Conservation (phyloP, 2,888 invertebrate species). For the Cantharis nigra region DNA sequence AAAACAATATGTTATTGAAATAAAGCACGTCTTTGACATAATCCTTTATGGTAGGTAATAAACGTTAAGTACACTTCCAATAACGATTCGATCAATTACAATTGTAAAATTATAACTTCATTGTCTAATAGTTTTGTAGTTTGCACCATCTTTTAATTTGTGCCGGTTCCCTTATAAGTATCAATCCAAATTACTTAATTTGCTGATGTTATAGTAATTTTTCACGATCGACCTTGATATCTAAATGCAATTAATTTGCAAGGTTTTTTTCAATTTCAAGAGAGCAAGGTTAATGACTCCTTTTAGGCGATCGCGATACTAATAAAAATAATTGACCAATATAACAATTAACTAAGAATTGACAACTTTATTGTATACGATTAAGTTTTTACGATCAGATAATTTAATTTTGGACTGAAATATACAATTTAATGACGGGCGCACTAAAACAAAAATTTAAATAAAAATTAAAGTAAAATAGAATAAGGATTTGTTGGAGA, state of each 20-base stretch:
- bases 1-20: neutral
- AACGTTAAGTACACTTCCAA: neutral
- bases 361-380: neutral
- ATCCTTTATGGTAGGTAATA: neutral
- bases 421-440: neutral
- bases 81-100: neutral
- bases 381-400: neutral
- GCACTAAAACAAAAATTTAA: neutral
- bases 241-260: conserved; percentile 22
- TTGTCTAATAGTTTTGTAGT: neutral
- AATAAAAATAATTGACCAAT: neutral
- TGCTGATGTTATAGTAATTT: neutral
- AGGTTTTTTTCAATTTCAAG: conserved; percentile 7
- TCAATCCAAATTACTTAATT: neutral
- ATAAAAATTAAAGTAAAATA: no score
- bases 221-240: conserved; percentile 16
- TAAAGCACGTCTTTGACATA: neutral
- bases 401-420: neutral
- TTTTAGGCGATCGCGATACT: neutral
- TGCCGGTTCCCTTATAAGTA: neutral
- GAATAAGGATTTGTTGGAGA: no score
- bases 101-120: neutral
- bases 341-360: neutral
- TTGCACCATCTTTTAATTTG: neutral
- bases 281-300: conserved; percentile 15